Base-by-base conservation (phyloP, 2,797 vertebrate genomes). In the Phrynocephalus vlangalii region DNA sequence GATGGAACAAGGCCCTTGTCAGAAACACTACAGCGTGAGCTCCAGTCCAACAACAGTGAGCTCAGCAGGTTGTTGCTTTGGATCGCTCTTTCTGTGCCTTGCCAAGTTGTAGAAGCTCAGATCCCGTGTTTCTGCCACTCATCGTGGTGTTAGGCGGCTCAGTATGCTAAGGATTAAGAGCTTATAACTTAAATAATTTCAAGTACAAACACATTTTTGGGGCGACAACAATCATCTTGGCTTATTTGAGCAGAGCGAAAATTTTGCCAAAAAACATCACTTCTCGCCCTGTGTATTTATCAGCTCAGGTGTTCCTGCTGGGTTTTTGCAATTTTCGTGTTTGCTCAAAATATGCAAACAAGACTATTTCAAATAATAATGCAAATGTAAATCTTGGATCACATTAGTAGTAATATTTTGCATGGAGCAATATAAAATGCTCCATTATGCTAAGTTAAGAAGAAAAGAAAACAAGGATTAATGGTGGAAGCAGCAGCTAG, bases 321-420 rank as follows among this genome's bases (percentile, higher is more conserved):
- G 75, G 81, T 90, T 92, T 66, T 71, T 84, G 33, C 8, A 26
- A 52, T 79, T 86, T 90, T 79, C 67, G 18, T 84, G 26, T 83
- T 90, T 86, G 30, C 66, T 88, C 79, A 90, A 85, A 92, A 89
- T 86, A 90, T 86, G 68, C 52, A 90, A 90, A 71, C 85, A 22
- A 2, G 86, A 0, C 0, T 6, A 48, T 90, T 80, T 63, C 75
- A 83, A 18, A 83, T 83, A 79, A 83, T 83, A 79, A 88, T 83
- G 18, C 66, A 71, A 89, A 87, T 22, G 3, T 68, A 13, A 82
- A 85, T 22, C 24, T 75, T 33, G 15, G 78, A 93, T 81, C 10
- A 1, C 4, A 38, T 79, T 86, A 56, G n/a, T 6, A 18, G 76
- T 52, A 26, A 26, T 38, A 56, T 86, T 79, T 71, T n/a, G n/a